These are phyloP conservation scores for Dinocampus coccinellae DNA, from an alignment of 2,888 invertebrate genomes.

Conservation along the genomic window DNA sequence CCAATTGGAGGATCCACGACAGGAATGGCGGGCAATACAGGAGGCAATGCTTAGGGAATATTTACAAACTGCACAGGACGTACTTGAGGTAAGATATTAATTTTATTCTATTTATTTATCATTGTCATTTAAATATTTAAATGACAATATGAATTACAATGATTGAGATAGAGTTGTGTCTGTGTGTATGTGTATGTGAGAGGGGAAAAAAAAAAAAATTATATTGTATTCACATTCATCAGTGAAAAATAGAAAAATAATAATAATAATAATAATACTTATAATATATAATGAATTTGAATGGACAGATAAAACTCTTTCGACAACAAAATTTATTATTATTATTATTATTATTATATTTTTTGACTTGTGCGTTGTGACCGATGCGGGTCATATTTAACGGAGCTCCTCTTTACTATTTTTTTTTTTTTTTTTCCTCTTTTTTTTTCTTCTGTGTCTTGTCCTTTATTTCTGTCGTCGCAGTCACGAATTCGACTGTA, in stretches of 20 bases:
- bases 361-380: neutral
- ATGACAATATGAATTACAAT: neutral
- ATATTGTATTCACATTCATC: neutral
- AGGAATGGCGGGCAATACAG: constrained; percentile 97
- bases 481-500: constrained; percentile 27
- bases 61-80: constrained; percentile 94
- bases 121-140: no score
- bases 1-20: constrained; percentile 95
- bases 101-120: constrained; percentile 17
- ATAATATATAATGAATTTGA: constrained; percentile 11
- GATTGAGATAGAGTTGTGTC: neutral
- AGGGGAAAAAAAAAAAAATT: neutral
- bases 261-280: neutral
- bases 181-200: neutral
- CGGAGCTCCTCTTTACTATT: constrained; percentile 12
- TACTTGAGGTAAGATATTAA: constrained; percentile 82
- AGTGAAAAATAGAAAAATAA: neutral
- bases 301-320: constrained; percentile 1
- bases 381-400: constrained; percentile 31
- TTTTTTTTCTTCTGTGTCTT: neutral
- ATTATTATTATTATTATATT: no score
- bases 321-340: constrained; percentile 16
- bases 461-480: constrained; percentile 9
- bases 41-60: constrained; percentile 98
- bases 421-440: neutral